Conservation (phyloP, 2,113 vertebrate genomes). For the Brachyhypopomus gauderio region DNA sequence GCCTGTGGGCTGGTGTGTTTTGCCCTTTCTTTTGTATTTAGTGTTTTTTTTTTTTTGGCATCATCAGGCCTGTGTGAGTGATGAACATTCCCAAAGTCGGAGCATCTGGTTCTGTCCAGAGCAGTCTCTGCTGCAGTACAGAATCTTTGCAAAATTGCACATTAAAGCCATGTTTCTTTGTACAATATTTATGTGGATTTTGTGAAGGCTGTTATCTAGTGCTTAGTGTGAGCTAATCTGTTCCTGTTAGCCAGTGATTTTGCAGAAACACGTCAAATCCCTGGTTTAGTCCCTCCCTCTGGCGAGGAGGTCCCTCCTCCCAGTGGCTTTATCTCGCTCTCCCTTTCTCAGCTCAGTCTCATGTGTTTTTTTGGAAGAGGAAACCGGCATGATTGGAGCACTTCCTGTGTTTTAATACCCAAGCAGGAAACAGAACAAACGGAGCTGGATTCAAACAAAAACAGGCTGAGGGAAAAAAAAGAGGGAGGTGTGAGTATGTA, state of each 20-base stretch:
- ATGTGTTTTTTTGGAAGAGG: conserved; percentile 63
- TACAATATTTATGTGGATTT: background rate
- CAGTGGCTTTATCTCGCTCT: conserved; percentile 44
- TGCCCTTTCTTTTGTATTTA: conserved; percentile 39
- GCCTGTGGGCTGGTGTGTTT: conserved; percentile 21
- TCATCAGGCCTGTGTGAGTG: conserved; percentile 50
- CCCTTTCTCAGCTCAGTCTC: conserved; percentile 39
- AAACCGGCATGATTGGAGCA: conserved; percentile 77
- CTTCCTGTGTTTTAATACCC: conserved; percentile 83
- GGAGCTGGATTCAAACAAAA: conserved; percentile 84
- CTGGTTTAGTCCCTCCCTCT: conserved; percentile 57
- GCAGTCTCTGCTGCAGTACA: background rate
- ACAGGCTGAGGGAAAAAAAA: conserved; percentile 65
- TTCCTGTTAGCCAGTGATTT: conserved; percentile 54
- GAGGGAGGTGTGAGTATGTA: conserved; percentile 48
- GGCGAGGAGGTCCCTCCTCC: conserved; percentile 33
- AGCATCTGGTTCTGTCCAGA: no score
- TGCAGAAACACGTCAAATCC: conserved; percentile 60
- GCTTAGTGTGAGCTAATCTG: conserved; percentile 57
- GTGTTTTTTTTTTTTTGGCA: conserved; percentile 28
- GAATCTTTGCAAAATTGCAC: background rate
- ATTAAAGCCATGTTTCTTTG: background rate
- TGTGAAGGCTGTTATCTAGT: conserved; percentile 8
- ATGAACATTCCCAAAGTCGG: conserved; percentile 47
- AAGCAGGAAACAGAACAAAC: conserved; percentile 82